Conservation (phyloP, 2,797 vertebrate genomes). For the Tokudaia tokunoshimensis region DNA sequence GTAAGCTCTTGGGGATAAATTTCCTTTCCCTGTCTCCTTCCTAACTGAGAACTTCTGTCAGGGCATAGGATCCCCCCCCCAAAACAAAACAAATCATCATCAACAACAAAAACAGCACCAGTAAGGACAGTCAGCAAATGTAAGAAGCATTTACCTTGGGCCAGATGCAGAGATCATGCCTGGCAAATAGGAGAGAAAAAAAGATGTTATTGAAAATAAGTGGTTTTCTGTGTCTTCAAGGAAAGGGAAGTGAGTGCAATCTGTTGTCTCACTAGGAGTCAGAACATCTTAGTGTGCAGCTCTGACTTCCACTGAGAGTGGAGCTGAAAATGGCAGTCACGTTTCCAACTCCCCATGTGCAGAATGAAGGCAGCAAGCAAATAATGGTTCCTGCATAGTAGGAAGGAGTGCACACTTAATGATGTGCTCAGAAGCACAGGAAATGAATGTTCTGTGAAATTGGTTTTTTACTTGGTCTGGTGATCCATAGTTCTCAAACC, state of each 20-base stretch:
- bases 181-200: neutral
- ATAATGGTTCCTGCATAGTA: neutral
- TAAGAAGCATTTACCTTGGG: neutral
- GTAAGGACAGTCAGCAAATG: neutral
- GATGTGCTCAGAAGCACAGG: neutral
- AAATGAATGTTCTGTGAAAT: neutral
- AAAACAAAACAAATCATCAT: too few relatives aligned
- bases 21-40: neutral
- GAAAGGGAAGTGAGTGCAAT: neutral
- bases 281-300: neutral
- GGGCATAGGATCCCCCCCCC: neutral
- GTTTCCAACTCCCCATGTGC: neutral
- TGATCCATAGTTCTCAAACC: neutral
- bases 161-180: neutral
- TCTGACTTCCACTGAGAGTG: neutral
- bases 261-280: neutral
- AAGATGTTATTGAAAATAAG: neutral
- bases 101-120: neutral
- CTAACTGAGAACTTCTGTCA: neutral
- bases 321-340: neutral
- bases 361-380: neutral
- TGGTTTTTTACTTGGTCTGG: neutral
- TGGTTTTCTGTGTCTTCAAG: slow-evolving; percentile 12
- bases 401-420: neutral
- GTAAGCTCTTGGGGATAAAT: neutral